A percentile compares a stretch with the other conserved stretches of the same genome.
phyloP scores from a whole-genome alignment of 2,797 vertebrate species.

The Macroramphosus scolopax region DNA sequence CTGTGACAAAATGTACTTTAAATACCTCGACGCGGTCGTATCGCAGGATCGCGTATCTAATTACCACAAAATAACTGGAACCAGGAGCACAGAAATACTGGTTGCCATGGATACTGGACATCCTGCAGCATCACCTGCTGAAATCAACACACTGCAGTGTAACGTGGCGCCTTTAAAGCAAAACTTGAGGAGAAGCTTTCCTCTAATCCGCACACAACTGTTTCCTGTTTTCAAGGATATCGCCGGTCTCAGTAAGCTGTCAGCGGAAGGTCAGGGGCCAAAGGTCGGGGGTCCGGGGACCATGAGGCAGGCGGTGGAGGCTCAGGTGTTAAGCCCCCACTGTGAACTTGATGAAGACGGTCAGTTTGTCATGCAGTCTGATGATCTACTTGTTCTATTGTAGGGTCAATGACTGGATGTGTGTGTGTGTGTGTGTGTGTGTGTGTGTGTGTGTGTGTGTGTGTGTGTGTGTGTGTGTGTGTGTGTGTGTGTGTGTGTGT shows the following conservation, averaged over 20 bases:
- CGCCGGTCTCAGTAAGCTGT: not conserved
- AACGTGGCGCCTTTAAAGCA: no score
- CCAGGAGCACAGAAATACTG: no score
- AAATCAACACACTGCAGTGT: no score
- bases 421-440: slow-evolving; percentile 10
- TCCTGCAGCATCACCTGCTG: no score
- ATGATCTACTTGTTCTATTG: no score
- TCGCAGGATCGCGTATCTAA: no score
- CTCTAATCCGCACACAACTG: not conserved
- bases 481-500: slow-evolving; percentile 11
- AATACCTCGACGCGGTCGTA: no score
- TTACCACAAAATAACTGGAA: no score
- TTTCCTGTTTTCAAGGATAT: slow-evolving; percentile 6
- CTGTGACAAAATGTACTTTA: no score
- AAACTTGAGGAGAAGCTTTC: not conserved
- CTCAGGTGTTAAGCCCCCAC: slow-evolving; percentile 56
- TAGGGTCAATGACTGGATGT: not conserved
- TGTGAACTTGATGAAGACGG: slow-evolving; percentile 71
- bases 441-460: slow-evolving; percentile 7
- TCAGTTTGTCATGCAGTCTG: slow-evolving; percentile 47
- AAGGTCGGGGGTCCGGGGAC: slow-evolving; percentile 35
- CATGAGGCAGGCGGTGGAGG: slow-evolving; percentile 74
- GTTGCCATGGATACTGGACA: no score
- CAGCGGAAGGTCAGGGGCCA: slow-evolving; percentile 24
- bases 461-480: not conserved